Evolutionary conservation across 1,140 invertebrate species (phyloP), one percentile per base, ranked within the genome.

Genomic region (Zaprionus davidi): DNA sequence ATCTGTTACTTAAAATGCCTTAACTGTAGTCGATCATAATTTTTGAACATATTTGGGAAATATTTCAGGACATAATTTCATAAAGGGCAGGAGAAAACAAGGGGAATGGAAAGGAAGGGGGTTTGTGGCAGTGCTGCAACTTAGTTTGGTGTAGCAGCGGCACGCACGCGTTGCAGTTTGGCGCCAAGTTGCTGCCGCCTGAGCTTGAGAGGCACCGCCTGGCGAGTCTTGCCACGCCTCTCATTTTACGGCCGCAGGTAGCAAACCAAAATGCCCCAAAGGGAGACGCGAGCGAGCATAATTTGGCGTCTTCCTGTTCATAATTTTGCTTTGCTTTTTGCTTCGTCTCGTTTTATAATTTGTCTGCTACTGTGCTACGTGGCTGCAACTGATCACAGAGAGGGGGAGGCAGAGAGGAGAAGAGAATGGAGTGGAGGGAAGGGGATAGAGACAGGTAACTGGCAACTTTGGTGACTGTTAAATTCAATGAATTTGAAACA

Each of bases 291-390:
- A 17, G 20, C 20, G 20, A 51, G 20, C 79, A 77, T 57, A 80
- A 74, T 80, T 69, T 81, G 69, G 81, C 73, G 57, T 71, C 73
- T 17, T 17, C n/a, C n/a, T 74, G 77, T 79, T 84, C 81, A 83
- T 83, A 83, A 83, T 83, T 83, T 83, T 53, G 69, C 60, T 83
- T 72, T 63, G 58, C 63, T 79, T 65, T 78, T 78, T 68, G 64
- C 31, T 9, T 56, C 51, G 15, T 41, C 11, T 70, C 49, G 77
- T 80, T 82, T 79, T 78, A 73, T 84, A 84, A 83, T 83, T 83
- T 84, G 81, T 84, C 81, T 84, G 81, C 12, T 84, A 84, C 81
- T 69, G 81, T 84, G 81, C 73, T 84, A 84, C 81, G 81, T 80
- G 72, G 74, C 63, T 36, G 56, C 31, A 58, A 24, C 46, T 13